Conservation (phyloP, 1,140 invertebrate species). For the Meteorus sp. region DNA sequence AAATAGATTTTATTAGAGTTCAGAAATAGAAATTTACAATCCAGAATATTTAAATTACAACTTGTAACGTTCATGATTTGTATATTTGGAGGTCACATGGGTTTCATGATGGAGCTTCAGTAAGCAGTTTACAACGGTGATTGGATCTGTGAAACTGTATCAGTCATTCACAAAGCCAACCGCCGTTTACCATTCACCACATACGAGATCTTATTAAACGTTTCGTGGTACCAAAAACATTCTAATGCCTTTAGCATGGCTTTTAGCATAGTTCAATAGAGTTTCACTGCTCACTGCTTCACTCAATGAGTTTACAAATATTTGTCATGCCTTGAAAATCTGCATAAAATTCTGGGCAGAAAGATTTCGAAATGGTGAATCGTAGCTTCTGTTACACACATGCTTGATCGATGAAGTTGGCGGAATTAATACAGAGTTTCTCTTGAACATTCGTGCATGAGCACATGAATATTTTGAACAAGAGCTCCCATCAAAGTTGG, state of each 20-base stretch:
- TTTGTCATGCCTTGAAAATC: neutral
- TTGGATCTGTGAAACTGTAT: slow-evolving; percentile 7
- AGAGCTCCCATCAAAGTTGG: slow-evolving; percentile 10
- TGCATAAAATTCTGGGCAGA: neutral
- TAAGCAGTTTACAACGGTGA: slow-evolving; percentile 7
- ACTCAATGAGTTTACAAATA: neutral
- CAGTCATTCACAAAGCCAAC: slow-evolving; percentile 13
- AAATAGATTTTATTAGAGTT: too few species aligned
- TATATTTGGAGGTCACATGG: neutral
- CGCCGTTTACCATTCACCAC: slow-evolving; percentile 16
- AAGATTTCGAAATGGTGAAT: too few species aligned
- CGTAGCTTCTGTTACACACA: too few species aligned
- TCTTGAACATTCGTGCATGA: too few species aligned
- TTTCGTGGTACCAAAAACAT: slow-evolving; percentile 6
- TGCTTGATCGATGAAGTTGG: too few species aligned
- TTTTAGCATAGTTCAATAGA: slow-evolving; percentile 6
- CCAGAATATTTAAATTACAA: too few species aligned
- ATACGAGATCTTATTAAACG: slow-evolving; percentile 13
- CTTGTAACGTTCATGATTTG: too few species aligned
- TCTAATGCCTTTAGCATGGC: slow-evolving; percentile 11
- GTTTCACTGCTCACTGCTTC: slow-evolving; percentile 4
- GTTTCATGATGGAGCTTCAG: neutral
- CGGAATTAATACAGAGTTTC: too few species aligned
- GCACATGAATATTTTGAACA: neutral
- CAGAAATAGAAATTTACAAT: too few species aligned